These are phyloP conservation scores for Drosophila parabipectinata DNA, from an alignment of 1,140 invertebrate species.

Conservation along the genomic window DNA sequence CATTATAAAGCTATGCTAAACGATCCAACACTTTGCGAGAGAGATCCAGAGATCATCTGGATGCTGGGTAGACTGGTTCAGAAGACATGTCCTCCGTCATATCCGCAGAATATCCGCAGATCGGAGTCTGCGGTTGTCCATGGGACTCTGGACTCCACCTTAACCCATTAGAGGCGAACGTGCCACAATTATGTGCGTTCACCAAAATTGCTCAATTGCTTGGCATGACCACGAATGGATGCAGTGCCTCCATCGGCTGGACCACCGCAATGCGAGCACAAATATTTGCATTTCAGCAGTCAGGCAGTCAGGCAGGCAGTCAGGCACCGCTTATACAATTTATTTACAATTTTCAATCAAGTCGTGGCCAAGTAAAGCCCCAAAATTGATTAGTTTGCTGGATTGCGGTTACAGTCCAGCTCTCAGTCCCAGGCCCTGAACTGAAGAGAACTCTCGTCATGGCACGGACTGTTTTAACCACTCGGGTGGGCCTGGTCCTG, in stretches of 20 bases:
- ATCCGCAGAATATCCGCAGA: conserved; percentile 6
- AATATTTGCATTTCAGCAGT: conserved; percentile 64
- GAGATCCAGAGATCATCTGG: conserved; percentile 9
- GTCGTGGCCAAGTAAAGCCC: conserved; percentile 59
- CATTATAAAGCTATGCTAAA: conserved; percentile 49
- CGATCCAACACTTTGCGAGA: conserved; percentile 26
- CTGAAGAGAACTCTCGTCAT: no score
- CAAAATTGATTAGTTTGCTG: conserved; percentile 68
- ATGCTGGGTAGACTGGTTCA: not conserved
- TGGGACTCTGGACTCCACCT: conserved; percentile 49
- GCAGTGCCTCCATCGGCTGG: not conserved
- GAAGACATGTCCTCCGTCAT: not conserved
- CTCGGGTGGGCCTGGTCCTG: conserved; percentile 29
- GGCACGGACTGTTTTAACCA: conserved; percentile 15
- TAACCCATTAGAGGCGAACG: conserved; percentile 74
- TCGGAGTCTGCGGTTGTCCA: conserved; percentile 24
- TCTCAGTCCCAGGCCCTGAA: no score
- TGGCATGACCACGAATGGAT: not conserved
- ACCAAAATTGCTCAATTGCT: conserved; percentile 78
- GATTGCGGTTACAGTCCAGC: conserved; percentile 37
- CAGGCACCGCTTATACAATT: conserved; percentile 75
- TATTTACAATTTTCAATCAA: conserved; percentile 83
- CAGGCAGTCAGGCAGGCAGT: no score
- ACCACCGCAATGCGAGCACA: conserved; percentile 52
- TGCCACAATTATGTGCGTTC: conserved; percentile 77